These are phyloP conservation scores for Lacerta agilis DNA, from an alignment of 2,797 vertebrate species.

Conservation along the genomic window DNA sequence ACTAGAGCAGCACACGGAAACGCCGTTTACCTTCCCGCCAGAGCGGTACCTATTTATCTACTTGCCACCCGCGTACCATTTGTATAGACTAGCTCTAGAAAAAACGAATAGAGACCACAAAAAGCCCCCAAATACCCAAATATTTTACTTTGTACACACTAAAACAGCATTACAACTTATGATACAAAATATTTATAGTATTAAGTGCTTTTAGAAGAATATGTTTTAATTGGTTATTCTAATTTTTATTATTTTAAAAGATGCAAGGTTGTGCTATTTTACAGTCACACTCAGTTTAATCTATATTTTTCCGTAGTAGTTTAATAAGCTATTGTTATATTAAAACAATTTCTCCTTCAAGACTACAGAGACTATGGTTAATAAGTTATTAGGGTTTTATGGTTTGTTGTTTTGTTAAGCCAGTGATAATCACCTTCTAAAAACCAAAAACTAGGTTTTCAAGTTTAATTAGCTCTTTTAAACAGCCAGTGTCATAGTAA, in stretches of 20 bases:
- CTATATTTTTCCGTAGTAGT: background rate
- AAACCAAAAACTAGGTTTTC: background rate
- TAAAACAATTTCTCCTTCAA: constrained; percentile 27
- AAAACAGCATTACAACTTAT: no score
- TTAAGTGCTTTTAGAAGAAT: no score
- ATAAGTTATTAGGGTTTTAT: constrained; percentile 8
- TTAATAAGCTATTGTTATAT: constrained; percentile 8
- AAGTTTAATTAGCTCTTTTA: constrained; percentile 26
- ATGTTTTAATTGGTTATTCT: no score
- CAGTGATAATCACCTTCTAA: constrained; percentile 21
- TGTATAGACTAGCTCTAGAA: no score
- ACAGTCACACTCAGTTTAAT: background rate
- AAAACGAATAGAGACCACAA: no score
- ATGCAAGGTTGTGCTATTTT: background rate
- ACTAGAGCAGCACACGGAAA: no score
- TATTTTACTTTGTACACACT: no score
- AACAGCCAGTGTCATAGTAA: constrained; percentile 2
- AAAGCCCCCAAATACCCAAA: no score
- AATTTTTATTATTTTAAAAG: background rate
- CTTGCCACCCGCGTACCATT: no score
- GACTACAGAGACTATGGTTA: background rate
- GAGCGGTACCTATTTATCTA: no score
- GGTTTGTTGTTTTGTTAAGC: constrained; percentile 22
- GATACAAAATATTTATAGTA: no score
- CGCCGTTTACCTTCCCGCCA: no score